Base-by-base conservation (phyloP, 2,113 vertebrate genomes). In the Salvelinus namaycush region DNA sequence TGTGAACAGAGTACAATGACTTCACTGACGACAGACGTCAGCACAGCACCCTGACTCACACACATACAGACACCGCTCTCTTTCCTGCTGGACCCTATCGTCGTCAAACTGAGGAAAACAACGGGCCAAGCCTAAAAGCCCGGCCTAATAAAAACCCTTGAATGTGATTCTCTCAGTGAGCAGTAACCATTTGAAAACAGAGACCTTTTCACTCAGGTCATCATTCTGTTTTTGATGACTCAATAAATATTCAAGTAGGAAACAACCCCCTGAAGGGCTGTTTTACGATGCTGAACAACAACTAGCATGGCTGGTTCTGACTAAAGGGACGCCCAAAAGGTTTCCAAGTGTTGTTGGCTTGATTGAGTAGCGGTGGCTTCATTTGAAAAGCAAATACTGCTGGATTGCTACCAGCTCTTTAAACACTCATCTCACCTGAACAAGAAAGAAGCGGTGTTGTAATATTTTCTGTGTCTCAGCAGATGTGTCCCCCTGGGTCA, bases 201-300 rank as follows among this genome's bases (percentile, higher is more conserved):
- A 82, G 73, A 76, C 62, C 60, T 80, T 80, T 80, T 75, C 69
- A 62, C 70, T 2, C 0, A 54, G 69, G 81, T 78, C 72, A 44
- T 81, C 81, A 60, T 70, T 78, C 81, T 24, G 71, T 65, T 79
- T 88, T 86, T 88, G 84, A 89, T 73, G 60, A 84, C 51, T 79
- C 82, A 82, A 83, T 89, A 89, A 84, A 90, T 87, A 84, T 75
- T 79, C 76, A 84, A 89, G 87, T 59, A n/a, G 78, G 70, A 68
- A 86, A 84, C 82, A 70, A 78, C 75, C 78, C 86, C 87, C 87
- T 77, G 76, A 83, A 89, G 88, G 78, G 1, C 75, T 74, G 83
- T 86, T 89, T 87, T 83, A 90, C 60, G 67, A 76, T 31, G 48
- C 87, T 79, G 83, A 84, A 84, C 76, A 88, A 89, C 85, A 88